phyloP scores from a whole-genome alignment of 2,797 vertebrate species.

The Anas flavirostris region DNA sequence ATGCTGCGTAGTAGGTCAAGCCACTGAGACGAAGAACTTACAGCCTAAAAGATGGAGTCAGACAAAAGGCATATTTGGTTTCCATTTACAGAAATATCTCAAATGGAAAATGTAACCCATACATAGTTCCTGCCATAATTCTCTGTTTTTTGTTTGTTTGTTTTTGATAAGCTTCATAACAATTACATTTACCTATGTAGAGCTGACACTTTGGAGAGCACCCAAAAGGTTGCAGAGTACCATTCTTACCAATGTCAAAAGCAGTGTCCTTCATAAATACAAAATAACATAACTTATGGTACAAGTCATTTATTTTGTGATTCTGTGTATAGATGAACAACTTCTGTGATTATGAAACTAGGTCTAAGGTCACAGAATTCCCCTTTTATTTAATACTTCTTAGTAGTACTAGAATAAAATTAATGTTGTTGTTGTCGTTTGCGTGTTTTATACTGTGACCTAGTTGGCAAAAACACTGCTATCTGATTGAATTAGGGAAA shows the following conservation, averaged over 20 bases:
- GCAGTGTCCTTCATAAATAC: neutral
- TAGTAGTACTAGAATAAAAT: neutral
- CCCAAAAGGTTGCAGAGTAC: neutral
- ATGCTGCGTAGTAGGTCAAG: neutral
- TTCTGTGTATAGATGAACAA: neutral
- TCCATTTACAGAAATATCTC: neutral
- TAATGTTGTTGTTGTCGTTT: neutral
- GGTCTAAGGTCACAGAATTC: neutral
- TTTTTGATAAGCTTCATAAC: neutral
- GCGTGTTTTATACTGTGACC: conserved; percentile 3
- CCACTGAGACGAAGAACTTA: conserved; percentile 4
- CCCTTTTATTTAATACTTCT: neutral
- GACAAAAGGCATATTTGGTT: neutral
- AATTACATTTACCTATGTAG: neutral
- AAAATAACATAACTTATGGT: neutral
- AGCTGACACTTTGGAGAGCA: neutral
- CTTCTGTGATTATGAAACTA: neutral
- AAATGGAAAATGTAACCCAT: neutral
- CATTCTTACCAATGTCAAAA: neutral
- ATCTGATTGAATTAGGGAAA: conserved; percentile 32
- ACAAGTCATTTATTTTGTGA: neutral
- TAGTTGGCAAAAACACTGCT: neutral
- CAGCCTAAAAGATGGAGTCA: neutral
- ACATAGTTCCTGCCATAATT: conserved; percentile 20
- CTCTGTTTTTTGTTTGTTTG: neutral